These are phyloP conservation scores for Myripristis murdjan DNA, from an alignment of 2,797 vertebrate species.

Conservation along the genomic window DNA sequence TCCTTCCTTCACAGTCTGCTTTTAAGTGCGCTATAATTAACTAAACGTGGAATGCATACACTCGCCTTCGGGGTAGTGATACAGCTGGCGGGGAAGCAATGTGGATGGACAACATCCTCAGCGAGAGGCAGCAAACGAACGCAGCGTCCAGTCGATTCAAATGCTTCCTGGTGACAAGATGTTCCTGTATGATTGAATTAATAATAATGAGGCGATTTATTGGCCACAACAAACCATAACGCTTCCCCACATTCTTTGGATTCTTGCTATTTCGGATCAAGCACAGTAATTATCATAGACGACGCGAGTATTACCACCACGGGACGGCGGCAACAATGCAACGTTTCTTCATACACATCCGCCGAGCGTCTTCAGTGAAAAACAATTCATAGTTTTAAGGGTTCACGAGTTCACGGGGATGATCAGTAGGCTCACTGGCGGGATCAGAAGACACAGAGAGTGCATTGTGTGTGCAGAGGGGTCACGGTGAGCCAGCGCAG, in stretches of 20 bases:
- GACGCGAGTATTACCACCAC: too few species aligned
- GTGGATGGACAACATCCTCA: neutral
- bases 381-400: neutral
- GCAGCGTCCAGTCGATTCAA: neutral
- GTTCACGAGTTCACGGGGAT: constrained; percentile 8
- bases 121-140: neutral
- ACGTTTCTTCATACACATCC: neutral
- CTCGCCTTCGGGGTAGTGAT: neutral
- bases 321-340: neutral
- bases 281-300: neutral
- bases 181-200: neutral
- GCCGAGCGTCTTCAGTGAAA: neutral
- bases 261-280: neutral
- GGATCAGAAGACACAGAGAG: constrained; percentile 24
- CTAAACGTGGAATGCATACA: constrained; percentile 4
- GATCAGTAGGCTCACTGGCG: neutral
- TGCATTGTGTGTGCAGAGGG: constrained; percentile 10
- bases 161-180: constrained; percentile 12
- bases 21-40: neutral
- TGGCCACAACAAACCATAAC: constrained; percentile 2
- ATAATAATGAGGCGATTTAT: neutral
- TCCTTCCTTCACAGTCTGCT: neutral
- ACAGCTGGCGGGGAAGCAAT: neutral
- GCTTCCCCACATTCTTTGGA: constrained; percentile 27
- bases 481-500: constrained; percentile 31